phyloP scores from a whole-genome alignment of 2,797 vertebrate genomes.

The Triplophysa bombifrons region DNA sequence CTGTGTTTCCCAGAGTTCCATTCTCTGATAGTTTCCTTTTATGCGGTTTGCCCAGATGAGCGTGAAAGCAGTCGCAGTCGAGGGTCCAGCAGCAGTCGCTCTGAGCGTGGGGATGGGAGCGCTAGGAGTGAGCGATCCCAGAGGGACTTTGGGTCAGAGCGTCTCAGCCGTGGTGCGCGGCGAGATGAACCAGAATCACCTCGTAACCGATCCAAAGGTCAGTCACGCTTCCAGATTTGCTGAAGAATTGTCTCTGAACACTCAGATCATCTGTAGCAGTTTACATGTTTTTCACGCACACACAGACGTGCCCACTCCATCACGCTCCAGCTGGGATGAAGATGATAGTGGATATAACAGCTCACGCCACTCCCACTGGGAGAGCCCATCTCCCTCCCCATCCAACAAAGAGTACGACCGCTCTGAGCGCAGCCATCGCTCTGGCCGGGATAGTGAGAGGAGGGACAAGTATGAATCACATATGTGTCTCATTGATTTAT shows the following conservation, averaged over 20 bases:
- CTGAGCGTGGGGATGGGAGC: conserved; percentile 73
- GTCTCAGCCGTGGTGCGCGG: conserved; percentile 80
- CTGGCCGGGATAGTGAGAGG: conserved; percentile 84
- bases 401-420: conserved; percentile 84
- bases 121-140: conserved; percentile 76
- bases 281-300: neutral
- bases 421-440: conserved; percentile 81
- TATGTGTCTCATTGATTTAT: neutral
- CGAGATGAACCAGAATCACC: conserved; percentile 87
- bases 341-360: conserved; percentile 85
- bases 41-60: conserved; percentile 74
- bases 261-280: too few species aligned
- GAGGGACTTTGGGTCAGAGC: conserved; percentile 84
- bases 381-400: conserved; percentile 88
- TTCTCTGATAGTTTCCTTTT: neutral
- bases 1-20: neutral
- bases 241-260: neutral
- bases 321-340: conserved; percentile 95
- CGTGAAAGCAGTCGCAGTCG: conserved; percentile 77
- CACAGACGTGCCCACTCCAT: conserved; percentile 89
- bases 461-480: conserved; percentile 74
- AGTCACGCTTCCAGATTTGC: neutral
- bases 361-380: conserved; percentile 91
- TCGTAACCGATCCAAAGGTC: conserved; percentile 88
- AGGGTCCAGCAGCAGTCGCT: conserved; percentile 71